phyloP scores from a whole-genome alignment of 2,797 vertebrate species.

The Oreortyx pictus region DNA sequence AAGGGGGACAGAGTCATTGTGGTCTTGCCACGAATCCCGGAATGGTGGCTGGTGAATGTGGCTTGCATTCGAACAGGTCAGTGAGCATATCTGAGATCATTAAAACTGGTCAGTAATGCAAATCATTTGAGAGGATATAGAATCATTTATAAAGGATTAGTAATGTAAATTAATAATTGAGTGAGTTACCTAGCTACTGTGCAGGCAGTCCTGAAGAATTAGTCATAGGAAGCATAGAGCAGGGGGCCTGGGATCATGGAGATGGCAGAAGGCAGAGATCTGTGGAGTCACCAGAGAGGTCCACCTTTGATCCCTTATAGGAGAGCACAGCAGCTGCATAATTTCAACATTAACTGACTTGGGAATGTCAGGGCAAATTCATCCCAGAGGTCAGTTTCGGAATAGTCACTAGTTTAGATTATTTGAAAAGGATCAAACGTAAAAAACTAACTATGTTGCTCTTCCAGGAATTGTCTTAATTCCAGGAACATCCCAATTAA shows the following conservation, averaged over 20 bases:
- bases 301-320: background rate
- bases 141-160: background rate
- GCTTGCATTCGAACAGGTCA: slow-evolving; percentile 86
- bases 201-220: background rate
- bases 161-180: background rate
- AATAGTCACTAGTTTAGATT: background rate
- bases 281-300: background rate
- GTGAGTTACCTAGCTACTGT: background rate
- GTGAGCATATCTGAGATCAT: background rate
- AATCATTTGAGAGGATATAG: accelerated
- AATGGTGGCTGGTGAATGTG: slow-evolving; percentile 88
- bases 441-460: background rate
- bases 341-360: background rate
- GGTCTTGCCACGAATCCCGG: slow-evolving; percentile 81
- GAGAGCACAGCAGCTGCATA: background rate
- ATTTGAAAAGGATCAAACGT: background rate
- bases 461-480: slow-evolving; percentile 80
- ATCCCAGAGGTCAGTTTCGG: background rate
- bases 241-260: background rate
- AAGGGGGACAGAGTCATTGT: slow-evolving; percentile 80
- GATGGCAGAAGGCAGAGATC: background rate
- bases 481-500: slow-evolving; percentile 80
- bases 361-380: background rate
- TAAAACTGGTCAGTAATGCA: background rate
- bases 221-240: background rate